Conservation (phyloP, 2,113 vertebrate genomes). For the Gorsachius goisagi region DNA sequence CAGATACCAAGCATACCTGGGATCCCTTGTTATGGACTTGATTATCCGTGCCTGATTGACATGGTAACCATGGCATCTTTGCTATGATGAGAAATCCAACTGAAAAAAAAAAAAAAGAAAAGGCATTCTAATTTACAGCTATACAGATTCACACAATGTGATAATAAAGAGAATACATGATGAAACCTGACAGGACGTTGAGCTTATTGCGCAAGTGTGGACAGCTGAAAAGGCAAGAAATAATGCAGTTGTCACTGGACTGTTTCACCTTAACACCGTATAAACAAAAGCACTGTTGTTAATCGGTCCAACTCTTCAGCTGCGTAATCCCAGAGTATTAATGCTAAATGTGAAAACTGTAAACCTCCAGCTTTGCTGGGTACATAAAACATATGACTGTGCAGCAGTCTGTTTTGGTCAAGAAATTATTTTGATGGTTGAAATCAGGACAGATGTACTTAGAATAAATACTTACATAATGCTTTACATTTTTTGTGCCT, state of each 20-base stretch:
- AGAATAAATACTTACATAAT: conserved; percentile 1
- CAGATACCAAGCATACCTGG: conserved; percentile 60
- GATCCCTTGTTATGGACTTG: not conserved
- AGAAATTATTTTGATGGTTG: conserved; percentile 1
- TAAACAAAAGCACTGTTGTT: conserved; percentile 63
- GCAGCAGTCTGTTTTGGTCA: conserved; percentile 44
- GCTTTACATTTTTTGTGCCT: not conserved
- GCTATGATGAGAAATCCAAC: conserved; percentile 1
- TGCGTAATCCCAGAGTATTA: conserved; percentile 59
- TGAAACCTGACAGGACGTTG: conserved; percentile 63
- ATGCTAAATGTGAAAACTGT: conserved; percentile 57
- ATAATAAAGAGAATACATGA: conserved; percentile 58
- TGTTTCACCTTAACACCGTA: conserved; percentile 31
- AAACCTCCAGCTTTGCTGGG: conserved; percentile 5
- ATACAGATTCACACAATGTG: conserved; percentile 12
- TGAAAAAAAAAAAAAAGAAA: not conserved
- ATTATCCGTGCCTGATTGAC: conserved; percentile 36
- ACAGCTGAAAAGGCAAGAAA: conserved; percentile 72
- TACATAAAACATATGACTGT: conserved; percentile 31
- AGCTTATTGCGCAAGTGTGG: conserved; percentile 59
- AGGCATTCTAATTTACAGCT: conserved; percentile 46
- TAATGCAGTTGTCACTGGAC: conserved; percentile 66
- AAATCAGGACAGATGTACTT: not conserved
- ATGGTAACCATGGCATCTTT: conserved; percentile 3
- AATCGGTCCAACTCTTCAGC: conserved; percentile 29